Evolutionary conservation across 2,888 invertebrate genomes (phyloP).

Genomic region (Myopa tessellatipennis): DNA sequence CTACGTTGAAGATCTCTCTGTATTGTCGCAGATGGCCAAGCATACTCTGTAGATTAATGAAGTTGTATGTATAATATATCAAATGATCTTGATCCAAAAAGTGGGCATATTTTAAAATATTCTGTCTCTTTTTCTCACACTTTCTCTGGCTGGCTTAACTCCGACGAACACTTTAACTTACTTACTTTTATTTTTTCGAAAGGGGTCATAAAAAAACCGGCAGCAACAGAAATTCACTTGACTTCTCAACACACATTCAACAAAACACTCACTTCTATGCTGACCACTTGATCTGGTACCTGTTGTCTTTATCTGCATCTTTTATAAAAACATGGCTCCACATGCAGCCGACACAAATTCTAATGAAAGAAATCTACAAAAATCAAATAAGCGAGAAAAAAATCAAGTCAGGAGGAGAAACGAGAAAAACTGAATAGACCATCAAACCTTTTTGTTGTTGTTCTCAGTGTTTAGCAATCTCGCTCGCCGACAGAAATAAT

Average conservation of each 20-base stretch:
- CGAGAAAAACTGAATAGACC: neutral
- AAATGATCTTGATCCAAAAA: too few species aligned
- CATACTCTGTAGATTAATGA: too few species aligned
- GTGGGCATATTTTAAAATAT: too few species aligned
- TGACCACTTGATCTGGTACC: conserved; percentile 12
- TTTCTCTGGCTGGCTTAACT: too few species aligned
- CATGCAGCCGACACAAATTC: conserved; percentile 17
- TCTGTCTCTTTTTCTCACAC: too few species aligned
- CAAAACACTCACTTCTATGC: neutral
- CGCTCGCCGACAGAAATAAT: conserved; percentile 3
- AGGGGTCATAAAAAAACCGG: neutral
- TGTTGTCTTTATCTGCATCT: conserved; percentile 24
- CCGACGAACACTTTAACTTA: neutral
- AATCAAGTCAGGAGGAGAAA: neutral
- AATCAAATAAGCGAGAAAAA: neutral
- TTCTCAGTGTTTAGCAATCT: neutral
- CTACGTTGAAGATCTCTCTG: too few species aligned
- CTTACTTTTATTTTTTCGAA: neutral
- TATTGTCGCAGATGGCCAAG: too few species aligned
- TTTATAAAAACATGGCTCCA: conserved; percentile 13
- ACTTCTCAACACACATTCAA: neutral
- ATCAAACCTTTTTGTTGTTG: neutral
- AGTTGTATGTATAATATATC: too few species aligned
- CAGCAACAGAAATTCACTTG: conserved; percentile 24
- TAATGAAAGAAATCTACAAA: neutral